Base-by-base conservation (phyloP, 37 sponge, comb jelly and placozoan species). In the Theonella swinhoei region DNA sequence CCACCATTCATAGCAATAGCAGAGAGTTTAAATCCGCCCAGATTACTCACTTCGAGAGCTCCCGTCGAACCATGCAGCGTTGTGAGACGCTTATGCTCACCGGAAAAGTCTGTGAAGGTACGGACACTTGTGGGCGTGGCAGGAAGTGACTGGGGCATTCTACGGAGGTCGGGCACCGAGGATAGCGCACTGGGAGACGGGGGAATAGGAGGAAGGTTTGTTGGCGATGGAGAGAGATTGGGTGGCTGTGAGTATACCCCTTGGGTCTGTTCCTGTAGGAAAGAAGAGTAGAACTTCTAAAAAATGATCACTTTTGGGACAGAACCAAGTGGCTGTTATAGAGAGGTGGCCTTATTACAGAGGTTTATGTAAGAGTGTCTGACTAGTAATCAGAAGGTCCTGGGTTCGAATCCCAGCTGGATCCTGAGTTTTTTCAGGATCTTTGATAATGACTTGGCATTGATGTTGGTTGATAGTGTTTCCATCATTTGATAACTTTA, bases 31-130 rank as follows among this genome's bases (percentile, higher is more conserved):
- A 88, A 88, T 42, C 89, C 89, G 11, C 85, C 85, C 7, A 89
- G 90, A 31, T 81, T 81, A 75, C 83, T 89, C 25, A 89, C 90
- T 30, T 89, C 90, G 7, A 89, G 85, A 28, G 90, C 84, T 23
- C 90, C 85, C 0, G 83, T 77, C 0, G 89, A 88, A 2, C 83
- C 89, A 33, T 88, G 89, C 5, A 88, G 83, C 4, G 89, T 82
- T 0, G 89, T 82, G 35, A 88, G 64, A 0, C 89, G 78, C 0
- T 71, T 82, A 73, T 88, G 89, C 74, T 88, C 89, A 38, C 77
- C 72, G 33, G 78, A 72, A 70, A 69, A 83, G 66, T 88, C 89
- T 1, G 75, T 74, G 76, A 88, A 88, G 64, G 89, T 83, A 1
- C 83, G 83, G 47, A 88, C 78, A 38, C 41, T 81, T 17, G 82